Base-by-base conservation (phyloP, 2,888 invertebrate genomes). In the Nasonovia ribisnigri region DNA sequence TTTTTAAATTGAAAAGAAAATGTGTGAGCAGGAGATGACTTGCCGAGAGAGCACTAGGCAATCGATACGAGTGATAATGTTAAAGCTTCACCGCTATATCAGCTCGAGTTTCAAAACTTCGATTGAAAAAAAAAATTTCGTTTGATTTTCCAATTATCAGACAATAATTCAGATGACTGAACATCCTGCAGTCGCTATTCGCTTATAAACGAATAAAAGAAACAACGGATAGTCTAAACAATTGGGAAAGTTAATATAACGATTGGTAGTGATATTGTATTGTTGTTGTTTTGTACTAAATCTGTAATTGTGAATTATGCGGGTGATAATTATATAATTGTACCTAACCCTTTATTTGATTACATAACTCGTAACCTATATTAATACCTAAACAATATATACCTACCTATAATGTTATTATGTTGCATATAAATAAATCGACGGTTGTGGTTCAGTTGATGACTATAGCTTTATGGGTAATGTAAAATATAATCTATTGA, bases 91-190 rank as follows among this genome's bases (percentile, higher is more conserved):
- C 36, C 77, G 77, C 77, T 36, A 20, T 13, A 77, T n/a, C 36
- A 36, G 2, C 36, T 36, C 36, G 8, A 36, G 36, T 77, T 77
- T 20, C 20, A 36, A 77, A 36, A 77, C 77, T 36, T 77, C 77
- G 6, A 36, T 77, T 26, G 57, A 26, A 57, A 26, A 77, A 67
- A 36, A 36, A 36, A 36, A 77, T 20, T 42, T 36, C 77, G 20
- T 77, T 77, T 77, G 20, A 77, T 77, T 77, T 77, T 77, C 77
- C 36, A 77, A 77, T 77, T 77, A 77, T 77, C 77, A 77, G 42
- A 77, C 36, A 36, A 77, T 77, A 36, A 77, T 77, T 77, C 36
- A 36, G 36, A 77, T 36, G 77, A 77, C 36, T 77, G 36, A 77
- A 20, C 77, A 36, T 77, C 77, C 16, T 3, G 2, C 36, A 8